phyloP scores from a whole-genome alignment of 2,888 invertebrate species.

The Acleris holmiana region DNA sequence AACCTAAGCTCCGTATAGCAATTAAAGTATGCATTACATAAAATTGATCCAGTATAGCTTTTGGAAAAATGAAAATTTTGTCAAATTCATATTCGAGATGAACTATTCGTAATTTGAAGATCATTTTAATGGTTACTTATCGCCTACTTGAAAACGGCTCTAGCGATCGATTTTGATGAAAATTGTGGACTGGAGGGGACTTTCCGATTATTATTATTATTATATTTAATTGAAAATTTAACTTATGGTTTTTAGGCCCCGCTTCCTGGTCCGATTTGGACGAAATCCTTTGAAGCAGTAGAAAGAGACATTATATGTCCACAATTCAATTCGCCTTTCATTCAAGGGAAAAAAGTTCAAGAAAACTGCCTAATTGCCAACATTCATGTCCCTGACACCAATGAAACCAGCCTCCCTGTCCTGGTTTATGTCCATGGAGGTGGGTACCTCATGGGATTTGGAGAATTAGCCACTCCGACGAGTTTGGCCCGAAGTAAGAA shows the following conservation, averaged over 20 bases:
- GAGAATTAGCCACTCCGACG: constrained; percentile 10
- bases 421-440: constrained; percentile 39
- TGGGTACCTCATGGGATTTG: constrained; percentile 35
- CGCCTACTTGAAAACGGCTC: too few relatives aligned
- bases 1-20: too few relatives aligned
- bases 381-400: constrained; percentile 34
- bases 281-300: constrained; percentile 23
- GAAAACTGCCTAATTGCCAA: constrained; percentile 35
- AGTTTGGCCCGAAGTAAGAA: constrained; percentile 31
- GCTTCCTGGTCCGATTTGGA: constrained; percentile 30
- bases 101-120: too few relatives aligned
- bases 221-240: neutral
- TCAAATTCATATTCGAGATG: too few relatives aligned
- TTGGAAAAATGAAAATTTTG: too few relatives aligned
- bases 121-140: too few relatives aligned
- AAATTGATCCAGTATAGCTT: too few relatives aligned
- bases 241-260: constrained; percentile 14
- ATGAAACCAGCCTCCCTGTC: constrained; percentile 35
- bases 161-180: too few relatives aligned
- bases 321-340: neutral
- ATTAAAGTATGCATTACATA: too few relatives aligned
- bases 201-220: too few relatives aligned
- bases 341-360: neutral
- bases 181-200: too few relatives aligned
- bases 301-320: constrained; percentile 25